Evolutionary conservation across 2,113 vertebrate species (phyloP).

Genomic region (Gnathochromis pfefferi): DNA sequence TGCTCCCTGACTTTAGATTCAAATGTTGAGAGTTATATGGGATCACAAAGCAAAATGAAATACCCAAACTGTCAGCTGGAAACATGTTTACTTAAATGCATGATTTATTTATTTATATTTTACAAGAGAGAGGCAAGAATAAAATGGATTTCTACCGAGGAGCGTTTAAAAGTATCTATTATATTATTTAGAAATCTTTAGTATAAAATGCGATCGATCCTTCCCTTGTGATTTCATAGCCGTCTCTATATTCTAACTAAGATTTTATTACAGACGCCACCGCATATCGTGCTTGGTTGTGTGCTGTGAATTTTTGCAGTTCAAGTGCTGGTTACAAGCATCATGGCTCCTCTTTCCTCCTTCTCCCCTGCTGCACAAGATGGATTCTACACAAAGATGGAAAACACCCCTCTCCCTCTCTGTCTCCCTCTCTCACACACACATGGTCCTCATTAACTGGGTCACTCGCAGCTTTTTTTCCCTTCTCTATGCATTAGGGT

Average conservation of each 20-base stretch:
- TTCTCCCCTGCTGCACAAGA: slow-evolving; percentile 49
- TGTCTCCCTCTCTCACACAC: not conserved
- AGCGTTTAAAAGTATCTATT: not conserved
- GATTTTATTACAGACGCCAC: not conserved
- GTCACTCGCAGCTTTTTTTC: slow-evolving; percentile 22
- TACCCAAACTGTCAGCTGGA: not conserved
- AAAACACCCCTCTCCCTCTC: slow-evolving; percentile 34
- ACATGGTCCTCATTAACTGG: slow-evolving; percentile 21
- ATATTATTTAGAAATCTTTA: not conserved
- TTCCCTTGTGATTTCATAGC: not conserved
- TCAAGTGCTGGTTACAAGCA: not conserved
- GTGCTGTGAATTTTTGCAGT: not conserved
- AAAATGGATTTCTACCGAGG: not conserved
- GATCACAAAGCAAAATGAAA: not conserved
- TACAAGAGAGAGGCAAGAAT: not conserved
- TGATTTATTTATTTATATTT: not conserved
- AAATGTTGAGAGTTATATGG: not conserved
- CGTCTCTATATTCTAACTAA: not conserved
- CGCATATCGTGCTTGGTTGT: not conserved
- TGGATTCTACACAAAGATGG: slow-evolving; percentile 50
- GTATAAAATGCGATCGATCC: accelerated
- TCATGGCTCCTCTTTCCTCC: not conserved
- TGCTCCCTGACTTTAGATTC: not conserved
- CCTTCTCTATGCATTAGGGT: slow-evolving; percentile 29
- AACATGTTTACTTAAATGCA: not conserved